Base-by-base conservation (phyloP, 2,888 invertebrate genomes). In the Cremastinae sp. region DNA sequence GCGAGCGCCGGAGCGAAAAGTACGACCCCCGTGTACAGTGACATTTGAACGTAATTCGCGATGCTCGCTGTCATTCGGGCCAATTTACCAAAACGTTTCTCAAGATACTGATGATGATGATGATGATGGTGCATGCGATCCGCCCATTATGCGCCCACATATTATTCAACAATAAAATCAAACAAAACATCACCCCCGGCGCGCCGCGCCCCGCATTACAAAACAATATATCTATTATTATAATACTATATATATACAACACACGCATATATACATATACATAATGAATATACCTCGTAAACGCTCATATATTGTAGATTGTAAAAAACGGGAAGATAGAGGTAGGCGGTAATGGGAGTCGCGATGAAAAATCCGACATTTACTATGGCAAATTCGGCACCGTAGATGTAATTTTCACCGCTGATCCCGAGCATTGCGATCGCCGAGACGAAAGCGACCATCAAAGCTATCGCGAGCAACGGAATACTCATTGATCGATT, bases 371-470 rank as follows among this genome's bases (percentile, higher is more conserved):
- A 95, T 0, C 96, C 93, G 53, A 96, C 79, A 86, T 96, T 96
- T 54, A 96, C 94, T 18, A 95, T 90, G 10, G 94, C 91, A 89
- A 97, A 96, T 86, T 95, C 94, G 78, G 95, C 93, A 64, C 97
- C 97, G 85, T 92, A 95, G 81, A 93, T 93, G 89, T 97, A 97
- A 87, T 94, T 96, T 90, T 98, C 97, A 51, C 95, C 93, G 41
- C 96, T 95, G 0, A 97, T 95, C 14, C 97, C 97, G 12, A 98
- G 91, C 43, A 97, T 89, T 0, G 96, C 96, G 69, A 97, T 94
- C 36, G 97, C 96, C 0, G 97, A 97, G 94, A 97, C 96, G 88
- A 97, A 97, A 45, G 96, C 96, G n/a, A 97, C 96, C 95, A 97
- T 96, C 71, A 97, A 90, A 1, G 97, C 97, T 79, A 97, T 95